Percentiles rank a stretch among this genome's conserved stretches.
Conservation (phyloP, 2,113 vertebrate genomes). For the cattle (Bos taurus) region DNA sequence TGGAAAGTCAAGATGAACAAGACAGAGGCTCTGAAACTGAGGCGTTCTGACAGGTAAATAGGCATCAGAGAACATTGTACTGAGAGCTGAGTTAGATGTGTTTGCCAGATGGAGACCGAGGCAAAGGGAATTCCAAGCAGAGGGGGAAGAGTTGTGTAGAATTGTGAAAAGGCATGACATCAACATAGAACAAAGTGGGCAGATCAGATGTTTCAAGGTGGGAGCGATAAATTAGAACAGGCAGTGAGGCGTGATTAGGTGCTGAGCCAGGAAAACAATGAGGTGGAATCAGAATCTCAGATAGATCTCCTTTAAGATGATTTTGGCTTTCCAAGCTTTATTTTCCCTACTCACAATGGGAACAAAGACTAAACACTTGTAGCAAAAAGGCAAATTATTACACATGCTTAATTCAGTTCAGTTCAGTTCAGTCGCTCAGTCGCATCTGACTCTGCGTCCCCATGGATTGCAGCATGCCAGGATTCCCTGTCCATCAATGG, state of each 20-base stretch:
- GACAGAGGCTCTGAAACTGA: background rate
- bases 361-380: background rate
- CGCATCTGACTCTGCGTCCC: rapidly evolving
- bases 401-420: background rate
- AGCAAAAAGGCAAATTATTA: background rate
- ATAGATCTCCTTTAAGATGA: background rate
- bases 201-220: background rate
- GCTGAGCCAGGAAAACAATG: background rate
- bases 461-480: background rate
- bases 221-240: background rate
- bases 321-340: background rate
- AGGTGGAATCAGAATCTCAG: background rate
- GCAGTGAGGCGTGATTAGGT: background rate
- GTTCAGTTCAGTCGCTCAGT: background rate
- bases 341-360: background rate
- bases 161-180: background rate
- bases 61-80: background rate
- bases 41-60: background rate
- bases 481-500: background rate
- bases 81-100: background rate
- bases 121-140: background rate
- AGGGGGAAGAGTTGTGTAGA: rapidly evolving
- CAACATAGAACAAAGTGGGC: background rate
- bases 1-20: background rate
- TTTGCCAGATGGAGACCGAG: background rate